phyloP scores from a whole-genome alignment of 2,797 vertebrate species.

The Euthynnus affinis region DNA sequence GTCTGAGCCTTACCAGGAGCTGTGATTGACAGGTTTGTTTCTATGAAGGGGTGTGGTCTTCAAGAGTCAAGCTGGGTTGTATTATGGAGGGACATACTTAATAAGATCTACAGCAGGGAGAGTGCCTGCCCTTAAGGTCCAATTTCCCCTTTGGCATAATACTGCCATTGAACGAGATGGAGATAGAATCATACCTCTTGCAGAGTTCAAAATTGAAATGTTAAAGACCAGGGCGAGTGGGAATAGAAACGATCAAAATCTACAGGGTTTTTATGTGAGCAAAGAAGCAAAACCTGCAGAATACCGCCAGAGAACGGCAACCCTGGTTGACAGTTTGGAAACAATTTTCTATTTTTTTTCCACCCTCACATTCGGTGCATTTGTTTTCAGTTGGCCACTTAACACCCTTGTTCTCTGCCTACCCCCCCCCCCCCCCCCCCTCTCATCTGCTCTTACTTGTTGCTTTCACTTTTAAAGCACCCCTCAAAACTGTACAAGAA shows the following conservation, averaged over 20 bases:
- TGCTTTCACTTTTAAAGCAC: constrained; percentile 40
- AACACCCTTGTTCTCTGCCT: neutral
- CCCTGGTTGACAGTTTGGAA: neutral
- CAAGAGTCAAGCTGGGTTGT: constrained; percentile 72
- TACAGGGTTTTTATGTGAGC: constrained; percentile 7
- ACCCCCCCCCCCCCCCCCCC: neutral
- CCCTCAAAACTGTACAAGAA: constrained; percentile 52
- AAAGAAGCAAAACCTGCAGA: constrained; percentile 5
- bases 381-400: constrained; percentile 25
- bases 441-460: constrained; percentile 19
- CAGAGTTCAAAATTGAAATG: constrained; percentile 74
- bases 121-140: constrained; percentile 71
- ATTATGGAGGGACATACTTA: constrained; percentile 70
- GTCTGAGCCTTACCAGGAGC: constrained; percentile 36
- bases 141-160: constrained; percentile 76
- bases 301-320: neutral
- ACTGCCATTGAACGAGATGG: constrained; percentile 57
- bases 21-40: constrained; percentile 72
- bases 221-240: constrained; percentile 65
- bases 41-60: constrained; percentile 63
- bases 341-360: neutral
- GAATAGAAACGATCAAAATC: constrained; percentile 51
- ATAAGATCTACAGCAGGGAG: constrained; percentile 78
- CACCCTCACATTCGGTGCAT: neutral
- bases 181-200: constrained; percentile 69